A percentile compares a stretch with the other conserved stretches of the same genome.
These are phyloP conservation scores for Leptinotarsa peninsularis DNA, from an alignment of 2,888 invertebrate genomes.

Conservation along the genomic window DNA sequence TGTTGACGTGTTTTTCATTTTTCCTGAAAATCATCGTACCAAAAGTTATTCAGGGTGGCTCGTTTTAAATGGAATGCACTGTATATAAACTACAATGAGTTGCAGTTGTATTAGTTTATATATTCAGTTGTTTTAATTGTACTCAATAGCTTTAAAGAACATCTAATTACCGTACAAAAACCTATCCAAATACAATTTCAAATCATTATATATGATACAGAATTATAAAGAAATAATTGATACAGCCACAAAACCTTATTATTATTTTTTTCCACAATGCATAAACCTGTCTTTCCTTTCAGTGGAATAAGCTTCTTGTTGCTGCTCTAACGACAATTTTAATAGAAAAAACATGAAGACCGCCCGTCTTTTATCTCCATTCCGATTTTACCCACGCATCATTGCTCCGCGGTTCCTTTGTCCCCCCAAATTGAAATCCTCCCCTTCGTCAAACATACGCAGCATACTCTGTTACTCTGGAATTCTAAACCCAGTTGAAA, in stretches of 20 bases:
- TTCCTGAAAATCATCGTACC: too few species aligned
- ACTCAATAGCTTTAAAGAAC: too few species aligned
- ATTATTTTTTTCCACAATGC: constrained; percentile 6
- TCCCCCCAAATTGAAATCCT: constrained; percentile 41
- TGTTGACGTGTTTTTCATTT: too few species aligned
- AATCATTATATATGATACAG: neutral
- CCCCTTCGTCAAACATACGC: constrained; percentile 13
- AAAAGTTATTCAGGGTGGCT: too few species aligned
- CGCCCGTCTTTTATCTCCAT: constrained; percentile 11
- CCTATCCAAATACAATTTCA: too few species aligned
- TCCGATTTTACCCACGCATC: constrained; percentile 20
- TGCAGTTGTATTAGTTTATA: too few species aligned
- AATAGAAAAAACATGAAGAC: constrained; percentile 22
- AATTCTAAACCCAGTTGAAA: constrained; percentile 7
- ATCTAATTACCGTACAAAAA: too few species aligned
- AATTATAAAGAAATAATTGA: neutral
- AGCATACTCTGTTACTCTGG: neutral
- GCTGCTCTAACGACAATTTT: constrained; percentile 30
- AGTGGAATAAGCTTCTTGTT: constrained; percentile 26
- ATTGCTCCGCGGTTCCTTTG: constrained; percentile 22
- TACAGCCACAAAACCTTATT: neutral
- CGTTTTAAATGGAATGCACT: too few species aligned
- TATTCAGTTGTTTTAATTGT: too few species aligned
- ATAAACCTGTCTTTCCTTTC: constrained; percentile 15
- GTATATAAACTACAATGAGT: too few species aligned